phyloP scores from a whole-genome alignment of 2,888 invertebrate genomes.

The Theretra japonica region DNA sequence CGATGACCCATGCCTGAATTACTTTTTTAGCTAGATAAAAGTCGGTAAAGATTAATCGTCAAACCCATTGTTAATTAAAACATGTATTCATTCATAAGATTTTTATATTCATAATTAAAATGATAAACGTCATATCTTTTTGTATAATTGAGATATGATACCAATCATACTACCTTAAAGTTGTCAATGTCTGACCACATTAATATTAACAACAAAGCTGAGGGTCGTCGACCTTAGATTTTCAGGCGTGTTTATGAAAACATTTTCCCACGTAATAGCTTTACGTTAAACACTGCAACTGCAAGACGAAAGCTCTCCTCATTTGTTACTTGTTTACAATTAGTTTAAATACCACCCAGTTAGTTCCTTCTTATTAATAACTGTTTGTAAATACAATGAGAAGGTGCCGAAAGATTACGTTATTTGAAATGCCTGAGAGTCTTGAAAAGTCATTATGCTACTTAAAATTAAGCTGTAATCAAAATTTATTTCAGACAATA shows the following conservation, averaged over 20 bases:
- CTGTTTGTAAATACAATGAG: neutral
- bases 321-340: neutral
- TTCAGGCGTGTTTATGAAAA: constrained; percentile 54
- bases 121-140: too few relatives aligned
- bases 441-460: too few relatives aligned
- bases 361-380: constrained; percentile 1
- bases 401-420: neutral
- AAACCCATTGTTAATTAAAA: too few relatives aligned
- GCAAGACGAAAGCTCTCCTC: neutral
- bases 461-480: too few relatives aligned
- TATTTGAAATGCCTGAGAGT: too few relatives aligned
- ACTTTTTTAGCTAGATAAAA: too few relatives aligned
- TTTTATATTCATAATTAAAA: too few relatives aligned
- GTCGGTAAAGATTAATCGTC: too few relatives aligned
- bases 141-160: too few relatives aligned
- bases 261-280: constrained; percentile 46
- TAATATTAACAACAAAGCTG: constrained; percentile 28
- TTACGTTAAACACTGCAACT: constrained; percentile 18
- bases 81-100: too few relatives aligned
- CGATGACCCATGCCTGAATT: too few relatives aligned
- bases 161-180: constrained; percentile 4
- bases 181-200: constrained; percentile 36
- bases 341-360: constrained; percentile 20
- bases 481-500: too few relatives aligned
- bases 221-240: constrained; percentile 46